Evolutionary conservation across 2,888 invertebrate species (phyloP), one percentile per base, ranked within the genome.

Genomic region (Pristionchus maxplancki): DNA sequence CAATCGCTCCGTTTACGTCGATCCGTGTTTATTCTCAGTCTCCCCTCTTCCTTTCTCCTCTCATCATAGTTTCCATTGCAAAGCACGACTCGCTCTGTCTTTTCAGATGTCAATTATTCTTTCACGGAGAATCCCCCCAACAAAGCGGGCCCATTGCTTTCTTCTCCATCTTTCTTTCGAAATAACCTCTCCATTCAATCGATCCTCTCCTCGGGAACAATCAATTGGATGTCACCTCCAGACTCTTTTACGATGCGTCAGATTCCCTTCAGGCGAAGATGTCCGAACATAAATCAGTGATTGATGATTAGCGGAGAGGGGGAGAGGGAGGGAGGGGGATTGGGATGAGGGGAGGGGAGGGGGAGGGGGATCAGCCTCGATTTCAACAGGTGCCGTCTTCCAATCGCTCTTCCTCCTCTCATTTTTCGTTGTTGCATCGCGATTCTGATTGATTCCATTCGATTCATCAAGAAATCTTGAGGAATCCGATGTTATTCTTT

Each of bases 271-370:
- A 28, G 28, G 37, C 71, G n/a, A 48, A n/a, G n/a, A 78, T 78
- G 78, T 78, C 78, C 78, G 78, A 78, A 78, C 78, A 78, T 78
- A 78, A 78, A 78, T 78, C 78, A 78, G 78, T 78, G 78, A 78
- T 78, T 78, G 78, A 78, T 78, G 78, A 78, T 78, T 78, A 78
- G 44, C 2, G 48, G 78, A 44, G 78, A 11, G 3, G 78, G 17
- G 78, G 28, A n/a, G n/a, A n/a, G n/a, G n/a, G n/a, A n/a, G n/a
- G n/a, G n/a, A n/a, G n/a, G 28, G 78, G 17, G 78, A 78, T 24
- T 24, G 78, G 44, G n/a, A 28, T 15, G 74, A 24, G 31, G 28
- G 31, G 8, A 24, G 64, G 64, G 31, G 64, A 24, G 31, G 28
- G 15, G 64, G 28, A 40, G 74, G 24, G 74, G 78, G 48, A 78